phyloP scores from a whole-genome alignment of 1,140 invertebrate species.

The Bactericera cockerelli region DNA sequence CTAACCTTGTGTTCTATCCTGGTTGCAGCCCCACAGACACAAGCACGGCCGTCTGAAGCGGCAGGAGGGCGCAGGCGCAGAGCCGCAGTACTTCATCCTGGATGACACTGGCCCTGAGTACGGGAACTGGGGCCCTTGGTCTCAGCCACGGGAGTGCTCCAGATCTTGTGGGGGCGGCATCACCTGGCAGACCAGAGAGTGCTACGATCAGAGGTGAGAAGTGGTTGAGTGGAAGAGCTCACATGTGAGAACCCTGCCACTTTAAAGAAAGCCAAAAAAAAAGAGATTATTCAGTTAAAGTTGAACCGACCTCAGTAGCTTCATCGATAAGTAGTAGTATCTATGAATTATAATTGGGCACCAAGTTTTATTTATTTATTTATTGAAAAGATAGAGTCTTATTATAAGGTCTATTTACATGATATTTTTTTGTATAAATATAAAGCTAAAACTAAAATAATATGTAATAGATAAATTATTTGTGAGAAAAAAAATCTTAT shows the following conservation, averaged over 20 bases:
- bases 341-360: too few relatives aligned
- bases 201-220: conserved; percentile 42
- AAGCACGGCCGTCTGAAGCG: conserved; percentile 47
- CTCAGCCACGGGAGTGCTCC: conserved; percentile 56
- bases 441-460: too few relatives aligned
- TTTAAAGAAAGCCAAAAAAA: too few relatives aligned
- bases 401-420: too few relatives aligned
- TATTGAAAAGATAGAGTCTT: not conserved
- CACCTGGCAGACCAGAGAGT: conserved; percentile 52
- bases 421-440: too few relatives aligned
- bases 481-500: too few relatives aligned
- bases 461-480: conserved; percentile 2
- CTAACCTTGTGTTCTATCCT: conserved; percentile 17
- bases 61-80: conserved; percentile 50
- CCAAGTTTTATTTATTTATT: conserved; percentile 7
- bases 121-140: conserved; percentile 61
- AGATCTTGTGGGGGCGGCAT: conserved; percentile 83
- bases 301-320: too few relatives aligned
- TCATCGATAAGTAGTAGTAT: too few relatives aligned
- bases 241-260: too few relatives aligned
- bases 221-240: too few relatives aligned
- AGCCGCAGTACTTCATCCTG: conserved; percentile 28
- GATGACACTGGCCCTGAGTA: conserved; percentile 35
- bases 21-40: conserved; percentile 30
- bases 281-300: too few relatives aligned